Base-by-base conservation (phyloP, 2,113 vertebrate genomes). In the Ochotona curzoniae region DNA sequence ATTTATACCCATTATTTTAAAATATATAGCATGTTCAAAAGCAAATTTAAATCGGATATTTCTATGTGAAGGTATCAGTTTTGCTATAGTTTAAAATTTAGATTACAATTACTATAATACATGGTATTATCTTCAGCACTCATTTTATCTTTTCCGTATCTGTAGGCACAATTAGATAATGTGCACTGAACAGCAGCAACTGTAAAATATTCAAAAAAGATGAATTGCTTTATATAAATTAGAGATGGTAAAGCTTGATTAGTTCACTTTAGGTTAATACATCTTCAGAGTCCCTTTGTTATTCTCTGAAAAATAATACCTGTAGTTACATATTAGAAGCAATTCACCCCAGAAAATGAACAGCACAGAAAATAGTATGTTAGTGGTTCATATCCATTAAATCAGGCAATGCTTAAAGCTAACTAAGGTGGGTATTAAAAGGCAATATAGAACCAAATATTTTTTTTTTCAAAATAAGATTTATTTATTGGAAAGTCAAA, bases 191-290 rank as follows among this genome's bases (percentile, higher is more conserved):
- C 20, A 90, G 74, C 66, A 93, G 14, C 28, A 51, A 89, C 35
- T 94, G 80, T 93, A 87, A 91, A 95, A 93, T 94, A 93, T 91
- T 94, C 79, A 93, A 86, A 93, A 44, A 89, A 83, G 90, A 96
- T 95, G 49, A 95, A 95, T 89, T 83, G 66, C 66, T 96, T 95
- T 28, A 71, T 94, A 94, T 87, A 96, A 96, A 96, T 94, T 95
- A 94, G 71, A 96, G 70, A 94, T 83, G 49, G 84, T 83, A 89
- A 93, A 94, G 75, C 80, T 89, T 95, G 94, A 96, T 97, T 95
- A 95, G 71, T 83, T 95, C 87, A 93, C 54, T 94, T 92, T 93
- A 93, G 92, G 83, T 97, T 94, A 95, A 96, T 96, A 80, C 49
- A 95, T 67, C 87, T 95, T 94, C 51, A 94, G 87, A 89, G 30